Evolutionary conservation across 2,797 vertebrate species (phyloP), one percentile per base, ranked within the genome.

Genomic region (Hydrolagus colliei): DNA sequence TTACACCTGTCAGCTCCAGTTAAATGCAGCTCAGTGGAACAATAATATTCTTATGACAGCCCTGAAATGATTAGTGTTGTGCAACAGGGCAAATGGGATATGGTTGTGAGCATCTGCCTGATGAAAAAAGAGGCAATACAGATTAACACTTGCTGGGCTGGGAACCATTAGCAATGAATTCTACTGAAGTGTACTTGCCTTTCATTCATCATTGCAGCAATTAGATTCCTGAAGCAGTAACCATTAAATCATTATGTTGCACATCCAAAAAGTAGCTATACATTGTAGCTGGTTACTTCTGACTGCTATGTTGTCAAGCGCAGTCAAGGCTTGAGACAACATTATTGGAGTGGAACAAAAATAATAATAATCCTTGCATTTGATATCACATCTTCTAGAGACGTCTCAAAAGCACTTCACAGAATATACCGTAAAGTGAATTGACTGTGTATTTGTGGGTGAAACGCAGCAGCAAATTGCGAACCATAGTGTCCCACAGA

Each of bases 1-100:
- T 87, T 89, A 89, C 88, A 90, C 86, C 88, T 90, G 88, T 87
- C 89, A 90, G 87, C 86, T 90, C 88, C 87, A 65, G 63, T 89
- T 87, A 86, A 85, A 87, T 90, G 89, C 88, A 86, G 87, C 89
- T 89, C 78, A 22, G 18, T 85, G 71, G 87, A 87, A 86, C 27
- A 73, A 82, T 63, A 10, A 32, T 86, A 77, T 89, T 90, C 88
- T 88, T 85, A 82, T 67, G 14, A 32, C 78, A 67, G 16, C 67
- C 5, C 67, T 35, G 78, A 67, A 80, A 80, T 67, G 22, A 80
- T 67, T 80, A 35, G 22, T 67, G 63, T 67, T 22, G 13, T 16
- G 13, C 63, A 82, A 32, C 63, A 67, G 4, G 9, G 63, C 16
- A 32, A 82, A 35, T 82, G 78, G 67, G 27, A 82, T 8, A 8